These are phyloP conservation scores for Rhyzopertha dominica DNA, from an alignment of 1,140 invertebrate genomes.

Conservation along the genomic window DNA sequence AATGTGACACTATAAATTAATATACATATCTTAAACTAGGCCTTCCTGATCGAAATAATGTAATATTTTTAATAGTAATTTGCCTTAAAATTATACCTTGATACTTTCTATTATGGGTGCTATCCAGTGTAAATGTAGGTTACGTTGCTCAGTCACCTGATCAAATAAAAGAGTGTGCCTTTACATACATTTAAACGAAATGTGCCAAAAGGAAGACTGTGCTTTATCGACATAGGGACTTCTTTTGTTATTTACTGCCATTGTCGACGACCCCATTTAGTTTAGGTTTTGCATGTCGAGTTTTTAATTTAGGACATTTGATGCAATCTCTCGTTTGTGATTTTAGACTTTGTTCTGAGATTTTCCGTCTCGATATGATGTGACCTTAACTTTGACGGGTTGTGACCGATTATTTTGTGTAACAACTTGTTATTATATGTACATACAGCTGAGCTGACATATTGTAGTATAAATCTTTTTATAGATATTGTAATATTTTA, in stretches of 20 bases:
- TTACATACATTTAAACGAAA: conserved; percentile 10
- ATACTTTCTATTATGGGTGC: too few species aligned
- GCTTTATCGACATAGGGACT: conserved; percentile 14
- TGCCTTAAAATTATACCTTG: too few species aligned
- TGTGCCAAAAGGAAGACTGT: not conserved
- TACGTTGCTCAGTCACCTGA: too few species aligned
- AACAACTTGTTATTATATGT: conserved; percentile 19
- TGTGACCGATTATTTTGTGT: conserved; percentile 23
- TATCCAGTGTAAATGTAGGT: too few species aligned
- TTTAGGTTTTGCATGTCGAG: not conserved
- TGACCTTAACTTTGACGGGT: conserved; percentile 27
- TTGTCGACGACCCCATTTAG: conserved; percentile 10
- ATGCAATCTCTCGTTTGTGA: not conserved
- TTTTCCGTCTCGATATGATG: conserved; percentile 13
- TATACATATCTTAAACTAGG: too few species aligned
- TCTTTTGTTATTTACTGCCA: conserved; percentile 18
- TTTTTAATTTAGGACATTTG: not conserved
- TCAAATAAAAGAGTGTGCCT: conserved; percentile 8
- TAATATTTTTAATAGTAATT: too few species aligned
- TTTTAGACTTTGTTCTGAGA: not conserved
- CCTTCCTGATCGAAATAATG: too few species aligned
- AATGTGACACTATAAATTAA: too few species aligned
- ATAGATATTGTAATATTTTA: conserved; percentile 33
- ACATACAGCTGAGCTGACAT: conserved; percentile 27
- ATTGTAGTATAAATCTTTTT: conserved; percentile 23